These are phyloP conservation scores for Sogatella furcifera DNA, from an alignment of 1,140 invertebrate genomes.

Conservation along the genomic window DNA sequence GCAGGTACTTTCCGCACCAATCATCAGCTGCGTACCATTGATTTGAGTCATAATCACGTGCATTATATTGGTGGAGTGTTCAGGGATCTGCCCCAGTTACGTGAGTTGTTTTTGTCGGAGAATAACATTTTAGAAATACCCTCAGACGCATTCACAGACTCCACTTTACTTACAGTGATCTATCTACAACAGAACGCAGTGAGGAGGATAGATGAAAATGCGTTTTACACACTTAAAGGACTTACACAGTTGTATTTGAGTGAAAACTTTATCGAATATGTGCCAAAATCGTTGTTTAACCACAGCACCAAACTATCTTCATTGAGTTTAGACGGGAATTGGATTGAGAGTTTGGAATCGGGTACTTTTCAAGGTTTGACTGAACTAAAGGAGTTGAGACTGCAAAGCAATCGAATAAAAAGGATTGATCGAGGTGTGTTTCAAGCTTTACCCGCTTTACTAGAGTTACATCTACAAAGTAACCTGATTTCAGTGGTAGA, in stretches of 20 bases:
- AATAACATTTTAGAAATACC: constrained; percentile 82
- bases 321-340: constrained; percentile 83
- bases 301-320: constrained; percentile 63
- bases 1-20: constrained; percentile 61
- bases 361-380: constrained; percentile 65
- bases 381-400: constrained; percentile 65
- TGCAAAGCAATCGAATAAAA: constrained; percentile 74
- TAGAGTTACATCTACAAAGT: constrained; percentile 79
- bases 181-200: constrained; percentile 84
- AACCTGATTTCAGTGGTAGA: constrained; percentile 73
- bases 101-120: constrained; percentile 73
- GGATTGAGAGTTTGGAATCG: constrained; percentile 65
- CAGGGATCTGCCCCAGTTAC: constrained; percentile 59
- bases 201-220: constrained; percentile 55
- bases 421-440: constrained; percentile 68
- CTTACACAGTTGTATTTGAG: constrained; percentile 74
- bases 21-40: constrained; percentile 62
- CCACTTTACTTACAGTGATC: constrained; percentile 61
- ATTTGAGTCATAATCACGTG: constrained; percentile 80
- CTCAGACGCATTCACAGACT: constrained; percentile 67
- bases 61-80: constrained; percentile 75
- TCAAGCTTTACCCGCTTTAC: constrained; percentile 60
- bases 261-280: constrained; percentile 69
- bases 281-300: constrained; percentile 62
- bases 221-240: constrained; percentile 58